Percentiles rank a stretch among this genome's conserved stretches.
Conservation (phyloP, 2,888 invertebrate genomes). For the Aphidoletes aphidimyza region DNA sequence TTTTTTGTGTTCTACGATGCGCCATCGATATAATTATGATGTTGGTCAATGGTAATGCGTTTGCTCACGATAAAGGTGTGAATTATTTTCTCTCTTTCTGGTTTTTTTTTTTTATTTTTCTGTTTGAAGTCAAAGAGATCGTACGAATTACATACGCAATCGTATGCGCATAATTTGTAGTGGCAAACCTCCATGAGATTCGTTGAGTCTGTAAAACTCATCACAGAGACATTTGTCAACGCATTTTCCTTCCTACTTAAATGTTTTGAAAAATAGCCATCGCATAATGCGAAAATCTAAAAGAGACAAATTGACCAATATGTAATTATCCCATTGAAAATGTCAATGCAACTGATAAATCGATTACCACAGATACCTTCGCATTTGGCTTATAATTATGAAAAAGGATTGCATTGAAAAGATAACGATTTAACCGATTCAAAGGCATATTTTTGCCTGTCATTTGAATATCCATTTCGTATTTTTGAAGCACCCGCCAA, state of each 20-base stretch:
- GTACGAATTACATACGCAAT: neutral
- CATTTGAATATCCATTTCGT: slow-evolving; percentile 10
- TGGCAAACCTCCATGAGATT: no score
- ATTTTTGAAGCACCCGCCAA: neutral
- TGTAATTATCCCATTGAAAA: slow-evolving; percentile 41
- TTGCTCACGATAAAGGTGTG: slow-evolving; percentile 15
- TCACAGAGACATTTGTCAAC: slow-evolving; percentile 43
- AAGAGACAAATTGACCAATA: slow-evolving; percentile 34
- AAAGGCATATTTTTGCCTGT: slow-evolving; percentile 14
- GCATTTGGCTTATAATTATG: slow-evolving; percentile 19
- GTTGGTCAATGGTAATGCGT: slow-evolving; percentile 4
- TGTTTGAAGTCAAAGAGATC: neutral
- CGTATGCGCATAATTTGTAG: no score
- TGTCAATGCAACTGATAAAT: slow-evolving; percentile 23
- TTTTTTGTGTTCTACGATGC: neutral
- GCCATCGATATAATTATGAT: slow-evolving; percentile 42
- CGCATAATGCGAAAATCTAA: neutral
- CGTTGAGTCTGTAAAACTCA: neutral
- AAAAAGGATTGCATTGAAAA: neutral
- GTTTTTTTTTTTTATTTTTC: neutral
- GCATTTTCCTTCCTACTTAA: slow-evolving; percentile 26
- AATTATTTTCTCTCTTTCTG: slow-evolving; percentile 6
- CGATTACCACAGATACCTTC: slow-evolving; percentile 15
- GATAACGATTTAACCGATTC: neutral
- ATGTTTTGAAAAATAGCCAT: neutral